Evolutionary conservation across 2,888 invertebrate species (phyloP).

Genomic region (Caenorhabditis macrosperma): DNA sequence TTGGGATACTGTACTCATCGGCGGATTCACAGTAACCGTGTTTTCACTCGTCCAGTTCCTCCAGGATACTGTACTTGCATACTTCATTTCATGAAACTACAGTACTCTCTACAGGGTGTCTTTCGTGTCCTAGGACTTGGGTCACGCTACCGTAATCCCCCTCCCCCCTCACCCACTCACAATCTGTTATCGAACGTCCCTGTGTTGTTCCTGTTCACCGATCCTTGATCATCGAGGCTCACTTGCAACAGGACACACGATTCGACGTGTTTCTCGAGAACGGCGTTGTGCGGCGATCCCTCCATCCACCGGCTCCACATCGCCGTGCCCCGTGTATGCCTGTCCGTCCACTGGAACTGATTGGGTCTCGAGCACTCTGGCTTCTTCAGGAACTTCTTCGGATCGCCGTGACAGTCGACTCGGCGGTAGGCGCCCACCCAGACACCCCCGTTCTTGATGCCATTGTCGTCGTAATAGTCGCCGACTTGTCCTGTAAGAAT

Average conservation of each 20-base stretch:
- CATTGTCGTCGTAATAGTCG: neutral
- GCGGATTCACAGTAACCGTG: no score
- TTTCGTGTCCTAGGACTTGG: no score
- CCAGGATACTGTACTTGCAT: no score
- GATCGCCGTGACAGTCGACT: neutral
- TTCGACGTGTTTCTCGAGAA: slow-evolving; percentile 11
- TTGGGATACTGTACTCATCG: no score
- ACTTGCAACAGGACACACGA: slow-evolving; percentile 39
- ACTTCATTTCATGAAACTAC: no score
- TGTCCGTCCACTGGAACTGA: slow-evolving; percentile 47
- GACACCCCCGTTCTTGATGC: slow-evolving; percentile 22
- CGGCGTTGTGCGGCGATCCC: slow-evolving; percentile 41
- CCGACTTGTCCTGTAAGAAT: slow-evolving; percentile 10
- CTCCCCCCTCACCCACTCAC: neutral
- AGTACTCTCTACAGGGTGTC: no score
- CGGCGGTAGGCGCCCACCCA: slow-evolving; percentile 49
- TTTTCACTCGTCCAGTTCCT: no score
- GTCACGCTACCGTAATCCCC: no score
- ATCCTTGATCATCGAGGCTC: slow-evolving; percentile 8
- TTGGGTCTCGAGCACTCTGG: slow-evolving; percentile 4
- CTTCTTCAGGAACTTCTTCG: slow-evolving; percentile 1
- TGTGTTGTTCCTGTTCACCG: neutral
- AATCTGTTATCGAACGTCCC: slow-evolving; percentile 33
- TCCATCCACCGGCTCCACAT: slow-evolving; percentile 33
- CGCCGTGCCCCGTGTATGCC: neutral